Evolutionary conservation across 2,113 vertebrate species (phyloP), one percentile per base, ranked within the genome.

Genomic region (Enhydra lutris): DNA sequence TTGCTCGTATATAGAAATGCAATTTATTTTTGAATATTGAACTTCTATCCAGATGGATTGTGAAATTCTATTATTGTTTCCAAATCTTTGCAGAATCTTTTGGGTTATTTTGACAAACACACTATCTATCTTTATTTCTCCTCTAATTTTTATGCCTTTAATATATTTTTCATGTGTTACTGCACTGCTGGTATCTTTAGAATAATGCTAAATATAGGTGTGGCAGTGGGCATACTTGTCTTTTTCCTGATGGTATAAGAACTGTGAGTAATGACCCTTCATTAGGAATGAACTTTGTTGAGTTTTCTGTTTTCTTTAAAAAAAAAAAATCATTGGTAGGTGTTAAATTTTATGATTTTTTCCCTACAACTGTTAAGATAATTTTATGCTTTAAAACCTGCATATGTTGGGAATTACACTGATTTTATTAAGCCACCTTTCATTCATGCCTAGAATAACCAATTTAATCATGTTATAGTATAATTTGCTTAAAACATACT

Each of bases 11-110:
- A 4, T 84, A 81, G 65, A 94, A 69, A 89, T 67, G 8, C 50
- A 76, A n/a, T 88, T 92, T 78, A 55, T 47, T 91, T 97, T 79
- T 79, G 39, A 85, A 82, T 93, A 65, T 80, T 97, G 76, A 81
- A 69, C 63, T 94, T 91, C 39, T 31, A 83, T 55, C 20, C 63
- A 45, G 20, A 61, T 87, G 31, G 15, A 39, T 81, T 86, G 7
- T 73, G 45, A 89, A 76, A 91, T 89, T 81, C 14, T 73, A 45
- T 45, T 93, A 15, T 52, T 65, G 67, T 69, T 93, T 84, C 12
- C n/a, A 93, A 1, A 88, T 20, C 29, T 95, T 84, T 34, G 61
- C 45, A 74, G 74, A 90, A 14, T 84, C 8, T 73, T 87, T 74
- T 52, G 50, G 50, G 10, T 91, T 61, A 20, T 80, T 89, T 50